Base-by-base conservation (phyloP, 2,797 vertebrate species). In the Enteromius paludinosus region DNA sequence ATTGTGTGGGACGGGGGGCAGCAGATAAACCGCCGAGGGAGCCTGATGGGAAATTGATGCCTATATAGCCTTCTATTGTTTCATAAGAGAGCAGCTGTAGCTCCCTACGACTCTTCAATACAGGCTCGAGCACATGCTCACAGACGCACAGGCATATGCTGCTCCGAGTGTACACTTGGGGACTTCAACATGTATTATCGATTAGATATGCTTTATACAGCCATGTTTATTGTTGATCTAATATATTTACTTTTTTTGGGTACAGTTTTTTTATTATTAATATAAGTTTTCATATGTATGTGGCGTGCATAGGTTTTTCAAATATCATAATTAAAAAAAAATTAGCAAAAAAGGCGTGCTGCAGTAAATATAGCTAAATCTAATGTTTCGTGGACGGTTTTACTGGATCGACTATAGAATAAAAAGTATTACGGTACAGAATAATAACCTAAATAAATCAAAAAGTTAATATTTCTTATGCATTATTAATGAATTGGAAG, bases 1-100 rank as follows among this genome's bases (percentile, higher is more conserved):
- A 92, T 92, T 91, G 92, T 93, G 91, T 92, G 82, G 87, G 49
- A 79, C 91, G 92, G 91, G 91, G 89, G 91, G 89, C 77, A 89
- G 91, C 86, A 92, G 88, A 91, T 92, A 91, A 59, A 23, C 20
- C 35, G 23, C 87, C 89, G 90, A 90, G 91, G 90, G 89, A 89
- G 90, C 87, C 90, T 90, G 81, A 84, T 84, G 82, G 87, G 49
- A 73, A 82, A 52, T 12, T 38, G 71, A 74, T 74, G 79, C 61
- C 64, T 43, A 38, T 69, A 28, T 66, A 66, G 33, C 17, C 49
- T 64, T 41, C 64, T 64, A 79, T 86, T 75, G 76, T 79, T 79
- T 79, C 75, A 75, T 3, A 33, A 15, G 59, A 72, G 59, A 79
- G 61, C 80, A 82, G 80, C 61, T 85, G 75, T 65, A 78, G 74